Base-by-base conservation (phyloP, 2,797 vertebrate genomes). In the Cichlasoma orientale region DNA sequence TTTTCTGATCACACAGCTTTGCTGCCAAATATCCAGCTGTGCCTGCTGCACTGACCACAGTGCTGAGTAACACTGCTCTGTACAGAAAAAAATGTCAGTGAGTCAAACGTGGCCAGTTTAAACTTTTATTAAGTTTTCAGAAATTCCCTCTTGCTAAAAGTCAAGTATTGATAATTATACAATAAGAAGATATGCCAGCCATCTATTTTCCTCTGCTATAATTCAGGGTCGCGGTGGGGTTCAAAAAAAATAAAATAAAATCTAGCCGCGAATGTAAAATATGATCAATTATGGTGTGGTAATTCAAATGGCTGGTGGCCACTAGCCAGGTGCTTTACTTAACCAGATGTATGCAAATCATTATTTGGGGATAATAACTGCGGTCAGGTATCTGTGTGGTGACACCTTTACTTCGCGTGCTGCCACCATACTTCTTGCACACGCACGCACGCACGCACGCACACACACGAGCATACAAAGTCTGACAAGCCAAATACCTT, bases 321-420 rank as follows among this genome's bases (percentile, higher is more conserved):
- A 29, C 31, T 50, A 41, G n/a, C 50, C 80, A 86, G 83, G 56
- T 87, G 54, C 58, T 86, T 81, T 70, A 31, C 44, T 86, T 71
- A 61, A 58, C 83, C 82, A 87, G 82, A 88, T 90, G 87, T 83
- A 73, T 12, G 4, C 63, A 74, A 54, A 74, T 77, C 61, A 82
- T 86, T 83, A 75, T 70, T 44, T 1, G 0, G 52, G 63, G 53
- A 73, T 84, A 83, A 63, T 41, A 69, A 38, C 33, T 69, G 25
- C 56, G 57, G 56, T 36, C 58, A 41, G 36, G 53, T 84, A 72
- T 56, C n/a, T 73, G 52, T 76, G 56, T 73, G 58, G 38, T 21
- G 55, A 61, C 23, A 31, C 27, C 10, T 53, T 53, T 41, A 18
- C 36, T 69, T 68, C 7, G 0, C 16, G 71, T 36, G 44, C 16